Conservation (phyloP, 2,888 invertebrate species). For the Operophtera brumata region DNA sequence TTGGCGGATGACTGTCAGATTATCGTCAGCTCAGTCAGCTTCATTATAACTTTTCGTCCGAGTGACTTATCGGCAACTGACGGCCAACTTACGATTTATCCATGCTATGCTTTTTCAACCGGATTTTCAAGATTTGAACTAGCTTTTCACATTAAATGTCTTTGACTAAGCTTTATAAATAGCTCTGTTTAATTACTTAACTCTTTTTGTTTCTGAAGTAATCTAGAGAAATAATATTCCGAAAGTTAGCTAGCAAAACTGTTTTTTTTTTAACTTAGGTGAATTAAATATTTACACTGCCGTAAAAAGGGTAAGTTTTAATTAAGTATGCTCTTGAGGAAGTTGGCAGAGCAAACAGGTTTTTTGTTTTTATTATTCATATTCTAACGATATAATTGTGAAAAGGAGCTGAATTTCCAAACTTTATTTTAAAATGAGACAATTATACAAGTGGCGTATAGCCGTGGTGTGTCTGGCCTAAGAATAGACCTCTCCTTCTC, state of each 20-base stretch:
- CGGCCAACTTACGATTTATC: conserved; percentile 14
- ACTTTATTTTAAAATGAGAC: not conserved
- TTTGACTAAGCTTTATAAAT: conserved; percentile 1
- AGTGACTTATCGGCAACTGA: conserved; percentile 2
- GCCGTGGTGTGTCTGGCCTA: too few relatives aligned
- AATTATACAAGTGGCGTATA: too few relatives aligned
- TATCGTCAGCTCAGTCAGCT: conserved; percentile 16
- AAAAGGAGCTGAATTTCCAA: not conserved
- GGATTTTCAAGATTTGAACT: not conserved
- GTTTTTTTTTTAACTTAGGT: too few relatives aligned
- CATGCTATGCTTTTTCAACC: not conserved
- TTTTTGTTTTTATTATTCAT: too few relatives aligned
- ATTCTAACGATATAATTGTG: not conserved
- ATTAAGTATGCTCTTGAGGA: too few relatives aligned
- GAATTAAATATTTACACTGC: too few relatives aligned
- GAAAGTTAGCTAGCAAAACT: not conserved
- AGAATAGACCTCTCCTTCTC: too few relatives aligned
- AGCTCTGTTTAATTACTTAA: not conserved
- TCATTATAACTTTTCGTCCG: conserved; percentile 25
- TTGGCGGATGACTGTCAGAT: conserved; percentile 6
- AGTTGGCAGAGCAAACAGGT: too few relatives aligned
- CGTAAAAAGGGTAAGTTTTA: too few relatives aligned
- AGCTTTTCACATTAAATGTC: not conserved
- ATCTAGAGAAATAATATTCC: not conserved
- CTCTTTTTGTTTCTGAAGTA: not conserved